These are phyloP conservation scores for Nephotettix cincticeps DNA, from an alignment of 1,140 invertebrate genomes.

Conservation along the genomic window DNA sequence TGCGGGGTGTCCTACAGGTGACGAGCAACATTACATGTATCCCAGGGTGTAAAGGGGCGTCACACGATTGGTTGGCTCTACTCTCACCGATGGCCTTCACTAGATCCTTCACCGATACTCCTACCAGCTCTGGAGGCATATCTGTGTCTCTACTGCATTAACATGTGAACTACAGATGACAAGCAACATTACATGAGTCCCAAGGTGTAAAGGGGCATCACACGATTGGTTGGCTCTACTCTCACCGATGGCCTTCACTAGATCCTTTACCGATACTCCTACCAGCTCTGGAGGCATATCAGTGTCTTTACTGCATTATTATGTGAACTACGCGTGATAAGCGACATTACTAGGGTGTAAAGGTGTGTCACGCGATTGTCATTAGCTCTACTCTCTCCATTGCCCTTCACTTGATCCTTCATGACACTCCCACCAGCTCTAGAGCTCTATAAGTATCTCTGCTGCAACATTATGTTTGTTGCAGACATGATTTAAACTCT, in stretches of 20 bases:
- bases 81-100: conserved; percentile 78
- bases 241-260: conserved; percentile 78
- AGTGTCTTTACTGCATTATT: conserved; percentile 42
- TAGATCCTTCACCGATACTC: conserved; percentile 78
- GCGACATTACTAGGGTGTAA: no score
- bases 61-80: conserved; percentile 69
- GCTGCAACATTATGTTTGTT: no score
- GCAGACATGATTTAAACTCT: no score
- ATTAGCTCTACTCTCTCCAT: conserved; percentile 74
- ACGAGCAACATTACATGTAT: no score
- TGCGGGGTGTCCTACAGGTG: no score
- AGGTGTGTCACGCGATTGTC: conserved; percentile 72
- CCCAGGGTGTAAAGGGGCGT: conserved; percentile 73
- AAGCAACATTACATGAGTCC: conserved; percentile 58
- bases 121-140: conserved; percentile 65
- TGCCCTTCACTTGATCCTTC: conserved; percentile 75
- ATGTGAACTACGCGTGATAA: no score
- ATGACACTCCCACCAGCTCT: conserved; percentile 76
- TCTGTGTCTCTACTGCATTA: no score
- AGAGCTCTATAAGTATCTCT: conserved; percentile 57
- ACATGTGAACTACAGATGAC: no score
- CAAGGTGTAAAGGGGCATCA: conserved; percentile 72
- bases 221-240: conserved; percentile 72
- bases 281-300: conserved; percentile 65
- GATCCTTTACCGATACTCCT: conserved; percentile 74